These are phyloP conservation scores for Pachypeltis micranthus DNA, from an alignment of 1,140 invertebrate genomes.

Conservation along the genomic window DNA sequence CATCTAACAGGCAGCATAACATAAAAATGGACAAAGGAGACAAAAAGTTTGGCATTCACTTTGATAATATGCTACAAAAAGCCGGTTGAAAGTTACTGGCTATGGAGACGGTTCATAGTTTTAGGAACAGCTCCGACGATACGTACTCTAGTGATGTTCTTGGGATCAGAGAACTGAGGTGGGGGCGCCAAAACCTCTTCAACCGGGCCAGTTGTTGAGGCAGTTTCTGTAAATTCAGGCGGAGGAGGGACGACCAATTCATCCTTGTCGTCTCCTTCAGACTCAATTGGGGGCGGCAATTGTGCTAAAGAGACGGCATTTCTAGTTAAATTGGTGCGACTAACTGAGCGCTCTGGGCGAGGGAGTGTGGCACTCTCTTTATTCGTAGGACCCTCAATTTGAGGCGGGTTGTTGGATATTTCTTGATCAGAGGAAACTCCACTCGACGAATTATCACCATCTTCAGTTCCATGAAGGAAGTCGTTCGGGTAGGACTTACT, in stretches of 20 bases:
- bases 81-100: too few species aligned
- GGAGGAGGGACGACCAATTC: conserved; percentile 57
- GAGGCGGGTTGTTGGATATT: conserved; percentile 33
- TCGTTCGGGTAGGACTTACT: conserved; percentile 75
- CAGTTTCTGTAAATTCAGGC: conserved; percentile 52
- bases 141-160: conserved; percentile 44
- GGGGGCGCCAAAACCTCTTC: conserved; percentile 48
- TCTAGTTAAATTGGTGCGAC: conserved; percentile 39
- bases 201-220: conserved; percentile 32
- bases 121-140: conserved; percentile 71
- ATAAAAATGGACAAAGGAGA: background rate
- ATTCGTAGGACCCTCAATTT: conserved; percentile 34
- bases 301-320: conserved; percentile 65
- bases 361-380: conserved; percentile 35
- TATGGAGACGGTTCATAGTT: conserved; percentile 23
- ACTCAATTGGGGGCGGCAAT: conserved; percentile 67
- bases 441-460: conserved; percentile 75
- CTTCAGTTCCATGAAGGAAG: conserved; percentile 49
- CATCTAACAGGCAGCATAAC: too few species aligned
- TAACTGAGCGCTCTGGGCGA: conserved; percentile 33
- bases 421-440: conserved; percentile 79
- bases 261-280: conserved; percentile 51
- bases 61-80: too few species aligned
- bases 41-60: background rate
- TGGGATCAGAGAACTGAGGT: conserved; percentile 55